Conservation (phyloP, 2,113 vertebrate genomes). For the Donacobius atricapilla region DNA sequence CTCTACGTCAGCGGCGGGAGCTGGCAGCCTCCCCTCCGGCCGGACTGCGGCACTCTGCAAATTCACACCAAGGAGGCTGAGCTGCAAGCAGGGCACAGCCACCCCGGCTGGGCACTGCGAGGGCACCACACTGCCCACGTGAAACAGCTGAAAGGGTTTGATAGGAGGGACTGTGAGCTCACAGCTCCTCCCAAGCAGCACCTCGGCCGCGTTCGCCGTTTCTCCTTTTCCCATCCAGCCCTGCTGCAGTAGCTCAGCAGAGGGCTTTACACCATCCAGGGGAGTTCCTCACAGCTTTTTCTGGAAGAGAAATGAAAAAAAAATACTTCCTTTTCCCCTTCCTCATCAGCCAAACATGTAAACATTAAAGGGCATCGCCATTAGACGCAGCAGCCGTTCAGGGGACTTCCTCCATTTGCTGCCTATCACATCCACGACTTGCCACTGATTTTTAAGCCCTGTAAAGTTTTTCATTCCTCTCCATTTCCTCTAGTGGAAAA, state of each 20-base stretch:
- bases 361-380: background rate
- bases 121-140: background rate
- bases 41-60: background rate
- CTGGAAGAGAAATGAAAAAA: background rate
- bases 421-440: background rate
- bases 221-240: background rate
- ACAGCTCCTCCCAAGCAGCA: background rate
- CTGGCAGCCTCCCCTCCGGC: background rate
- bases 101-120: accelerated
- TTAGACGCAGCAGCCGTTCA: accelerated
- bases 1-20: background rate
- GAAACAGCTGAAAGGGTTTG: background rate
- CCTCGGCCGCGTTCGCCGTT: accelerated
- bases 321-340: background rate
- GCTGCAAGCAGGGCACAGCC: background rate
- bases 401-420: background rate
- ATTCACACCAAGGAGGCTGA: background rate
- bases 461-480: background rate
- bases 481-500: background rate
- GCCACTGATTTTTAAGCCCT: background rate
- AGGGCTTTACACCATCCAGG: background rate
- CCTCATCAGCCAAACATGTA: background rate
- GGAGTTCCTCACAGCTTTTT: background rate
- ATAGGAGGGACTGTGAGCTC: background rate
- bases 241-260: background rate